These are phyloP conservation scores for Artemia sinica DNA, from an alignment of 2,888 invertebrate species.

Conservation along the genomic window DNA sequence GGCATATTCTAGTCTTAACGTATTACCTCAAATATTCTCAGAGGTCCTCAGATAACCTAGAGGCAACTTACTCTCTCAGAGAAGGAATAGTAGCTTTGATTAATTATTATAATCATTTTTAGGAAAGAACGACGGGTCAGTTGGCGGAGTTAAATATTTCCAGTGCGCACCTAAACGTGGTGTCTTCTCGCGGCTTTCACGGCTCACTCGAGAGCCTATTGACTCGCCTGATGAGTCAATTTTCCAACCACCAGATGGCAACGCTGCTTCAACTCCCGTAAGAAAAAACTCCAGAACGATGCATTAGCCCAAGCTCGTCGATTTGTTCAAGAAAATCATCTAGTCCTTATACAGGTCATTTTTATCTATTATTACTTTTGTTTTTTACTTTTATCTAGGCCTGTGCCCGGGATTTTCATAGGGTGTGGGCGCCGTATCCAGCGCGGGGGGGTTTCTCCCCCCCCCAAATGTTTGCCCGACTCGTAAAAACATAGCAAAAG, in stretches of 20 bases:
- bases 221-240: constrained; percentile 19
- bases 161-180: constrained; percentile 80
- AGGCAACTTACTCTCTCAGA: neutral
- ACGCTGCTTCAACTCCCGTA: constrained; percentile 30
- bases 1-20: too few species aligned
- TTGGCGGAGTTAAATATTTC: constrained; percentile 78
- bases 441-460: too few species aligned
- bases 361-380: too few species aligned
- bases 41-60: too few species aligned
- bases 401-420: too few species aligned
- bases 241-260: constrained; percentile 26
- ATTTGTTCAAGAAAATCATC: constrained; percentile 21
- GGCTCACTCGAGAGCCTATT: constrained; percentile 56
- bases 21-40: too few species aligned
- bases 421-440: neutral
- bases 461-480: too few species aligned
- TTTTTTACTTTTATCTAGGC: too few species aligned
- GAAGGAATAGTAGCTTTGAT: neutral
- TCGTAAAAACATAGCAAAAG: too few species aligned
- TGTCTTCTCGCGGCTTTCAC: constrained; percentile 72
- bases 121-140: constrained; percentile 94
- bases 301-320: constrained; percentile 22
- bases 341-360: constrained; percentile 27
- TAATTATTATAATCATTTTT: constrained; percentile 5
- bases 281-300: constrained; percentile 23